Conservation (phyloP, 1,140 invertebrate genomes). For the Mesaphorura yosii region DNA sequence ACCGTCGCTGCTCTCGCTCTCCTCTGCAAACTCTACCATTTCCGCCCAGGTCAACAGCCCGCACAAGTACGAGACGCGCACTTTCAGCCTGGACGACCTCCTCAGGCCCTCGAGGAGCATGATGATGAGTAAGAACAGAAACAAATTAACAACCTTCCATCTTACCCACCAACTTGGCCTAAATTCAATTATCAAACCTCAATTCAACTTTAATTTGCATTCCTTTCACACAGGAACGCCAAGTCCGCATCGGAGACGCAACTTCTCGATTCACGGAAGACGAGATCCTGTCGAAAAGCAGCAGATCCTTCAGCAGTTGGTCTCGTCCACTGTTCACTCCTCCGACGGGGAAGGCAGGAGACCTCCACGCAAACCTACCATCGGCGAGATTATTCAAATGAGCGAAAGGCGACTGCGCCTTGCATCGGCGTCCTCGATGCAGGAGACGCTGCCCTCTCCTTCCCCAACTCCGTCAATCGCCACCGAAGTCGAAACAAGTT, state of each 20-base stretch:
- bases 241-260: constrained; percentile 56
- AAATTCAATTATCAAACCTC: not conserved
- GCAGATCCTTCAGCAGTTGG: constrained; percentile 58
- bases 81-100: constrained; percentile 69
- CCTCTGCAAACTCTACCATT: constrained; percentile 36
- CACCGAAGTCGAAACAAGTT: constrained; percentile 44
- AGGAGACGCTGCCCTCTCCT: constrained; percentile 3
- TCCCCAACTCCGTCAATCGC: not conserved
- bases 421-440: constrained; percentile 22
- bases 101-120: constrained; percentile 51
- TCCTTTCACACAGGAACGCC: constrained; percentile 46
- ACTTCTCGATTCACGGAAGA: constrained; percentile 49
- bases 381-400: constrained; percentile 55
- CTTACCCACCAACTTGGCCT: too few relatives aligned
- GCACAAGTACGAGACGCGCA: constrained; percentile 44
- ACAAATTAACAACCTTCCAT: not conserved
- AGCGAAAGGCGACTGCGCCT: constrained; percentile 40
- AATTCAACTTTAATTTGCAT: not conserved
- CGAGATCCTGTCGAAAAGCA: constrained; percentile 53
- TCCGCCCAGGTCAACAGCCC: constrained; percentile 34
- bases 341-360: constrained; percentile 24
- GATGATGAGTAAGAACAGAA: constrained; percentile 29
- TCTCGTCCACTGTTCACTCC: constrained; percentile 40
- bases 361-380: constrained; percentile 26
- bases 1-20: constrained; percentile 60